Evolutionary conservation across 1,140 invertebrate species (phyloP), one percentile per base, ranked within the genome.

Genomic region (Drosophila funebris): DNA sequence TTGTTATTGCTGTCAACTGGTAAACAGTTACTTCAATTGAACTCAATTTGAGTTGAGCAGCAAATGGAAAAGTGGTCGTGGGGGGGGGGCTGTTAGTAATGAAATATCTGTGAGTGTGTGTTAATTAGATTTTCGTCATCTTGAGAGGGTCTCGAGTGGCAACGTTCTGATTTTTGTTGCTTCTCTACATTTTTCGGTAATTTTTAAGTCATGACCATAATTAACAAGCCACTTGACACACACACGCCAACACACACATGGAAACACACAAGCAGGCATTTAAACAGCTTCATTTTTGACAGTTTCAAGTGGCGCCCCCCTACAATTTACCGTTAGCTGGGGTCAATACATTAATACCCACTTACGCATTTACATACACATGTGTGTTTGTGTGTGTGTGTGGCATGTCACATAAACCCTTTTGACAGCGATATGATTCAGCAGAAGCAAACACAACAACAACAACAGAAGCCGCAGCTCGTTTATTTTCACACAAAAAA

Each of bases 171-270:
- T 74, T n/a, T n/a, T n/a, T 74, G 46, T 73, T 69, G 54, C 24
- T 53, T 63, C 56, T 80, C 13, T 60, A 50, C 27, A 58, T 76
- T 69, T 79, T 84, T 84, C 27, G 71, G 11, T 58, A 79, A 64
- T 80, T 67, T 68, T 57, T 33, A 31, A 76, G 54, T 61, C 63
- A 73, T 76, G 36, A 76, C 58, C 73, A 87, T 87, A 85, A 85
- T 85, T 87, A 85, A 85, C 81, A 85, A 85, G 81, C 74, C 82
- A 85, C 81, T 85, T 85, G 83, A 85, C 77, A 74, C 56, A 79
- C 54, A 56, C 56, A 63, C 41, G 37, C 29, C 39, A 48, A 66
- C 53, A 44, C 20, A 44, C 4, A 46, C 18, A 73, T 24, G 60
- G 8, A 58, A 13, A 41, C 22, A 64, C 16, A 54, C n/a, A 14